Evolutionary conservation across 2,113 vertebrate genomes (phyloP).

Genomic region (Solenodon paradoxus): DNA sequence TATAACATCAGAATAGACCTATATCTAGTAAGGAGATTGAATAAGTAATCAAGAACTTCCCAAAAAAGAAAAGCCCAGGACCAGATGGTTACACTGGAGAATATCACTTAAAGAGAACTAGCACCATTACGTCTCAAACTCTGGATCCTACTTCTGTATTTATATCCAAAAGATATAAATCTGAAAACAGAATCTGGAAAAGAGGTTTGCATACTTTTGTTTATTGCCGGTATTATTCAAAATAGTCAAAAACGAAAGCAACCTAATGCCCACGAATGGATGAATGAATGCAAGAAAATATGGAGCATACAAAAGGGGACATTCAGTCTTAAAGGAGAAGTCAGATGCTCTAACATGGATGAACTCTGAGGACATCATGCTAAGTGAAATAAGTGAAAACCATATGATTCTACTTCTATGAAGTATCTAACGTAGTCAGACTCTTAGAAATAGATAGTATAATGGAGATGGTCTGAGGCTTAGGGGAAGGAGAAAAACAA

Average conservation of each 20-base stretch:
- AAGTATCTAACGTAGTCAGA: not conserved
- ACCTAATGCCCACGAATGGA: not conserved
- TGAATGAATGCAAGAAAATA: not conserved
- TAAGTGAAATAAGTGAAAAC: conserved; percentile 6
- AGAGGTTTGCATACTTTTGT: not conserved
- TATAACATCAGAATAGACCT: not conserved
- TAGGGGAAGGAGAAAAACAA: not conserved
- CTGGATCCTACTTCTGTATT: not conserved
- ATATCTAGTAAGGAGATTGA: not conserved
- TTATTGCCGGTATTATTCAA: not conserved
- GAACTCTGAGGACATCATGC: not conserved
- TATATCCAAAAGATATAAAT: not conserved
- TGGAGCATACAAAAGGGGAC: not conserved
- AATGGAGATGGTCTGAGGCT: not conserved
- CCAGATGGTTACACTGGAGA: not conserved
- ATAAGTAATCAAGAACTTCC: not conserved
- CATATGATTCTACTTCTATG: not conserved
- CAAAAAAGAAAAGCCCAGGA: not conserved
- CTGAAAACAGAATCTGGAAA: not conserved
- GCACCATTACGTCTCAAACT: not conserved
- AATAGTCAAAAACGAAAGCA: not conserved
- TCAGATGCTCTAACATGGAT: not conserved
- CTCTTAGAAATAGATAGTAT: not conserved
- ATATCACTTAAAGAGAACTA: not conserved
- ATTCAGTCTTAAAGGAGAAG: not conserved